Conservation (phyloP, 2,113 vertebrate species). For the Junco hyemalis region DNA sequence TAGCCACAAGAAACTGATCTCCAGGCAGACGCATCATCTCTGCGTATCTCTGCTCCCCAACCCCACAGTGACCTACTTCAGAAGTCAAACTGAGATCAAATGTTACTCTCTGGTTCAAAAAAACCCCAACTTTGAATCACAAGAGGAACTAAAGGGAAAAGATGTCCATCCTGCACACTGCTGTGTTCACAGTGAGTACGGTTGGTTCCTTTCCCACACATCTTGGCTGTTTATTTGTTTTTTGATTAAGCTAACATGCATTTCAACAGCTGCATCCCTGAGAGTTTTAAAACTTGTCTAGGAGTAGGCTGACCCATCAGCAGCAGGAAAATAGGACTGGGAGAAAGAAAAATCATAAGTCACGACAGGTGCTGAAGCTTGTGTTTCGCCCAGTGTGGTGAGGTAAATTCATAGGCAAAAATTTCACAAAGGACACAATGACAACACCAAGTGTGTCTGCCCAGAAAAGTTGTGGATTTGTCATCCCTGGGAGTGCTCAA, state of each 20-base stretch:
- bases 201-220: constrained; percentile 59
- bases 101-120: constrained; percentile 40
- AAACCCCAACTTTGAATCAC: neutral
- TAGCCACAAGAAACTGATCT: constrained; percentile 13
- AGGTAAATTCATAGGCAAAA: neutral
- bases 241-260: constrained; percentile 31
- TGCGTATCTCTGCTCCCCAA: neutral
- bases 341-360: neutral
- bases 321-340: neutral
- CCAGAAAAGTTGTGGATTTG: neutral
- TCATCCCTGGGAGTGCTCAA: neutral
- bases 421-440: neutral
- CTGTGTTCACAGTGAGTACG: neutral
- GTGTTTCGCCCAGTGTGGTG: neutral
- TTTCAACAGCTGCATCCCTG: constrained; percentile 41
- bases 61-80: constrained; percentile 45
- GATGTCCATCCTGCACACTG: constrained; percentile 25
- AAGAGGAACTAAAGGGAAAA: constrained; percentile 19
- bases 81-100: constrained; percentile 63
- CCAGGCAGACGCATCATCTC: neutral
- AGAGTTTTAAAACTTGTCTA: constrained; percentile 14
- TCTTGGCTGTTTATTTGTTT: constrained; percentile 42
- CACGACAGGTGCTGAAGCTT: neutral
- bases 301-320: neutral
- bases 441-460: neutral